Evolutionary conservation across 2,797 vertebrate species (phyloP).

Genomic region (Amblyopsis hoosieri): DNA sequence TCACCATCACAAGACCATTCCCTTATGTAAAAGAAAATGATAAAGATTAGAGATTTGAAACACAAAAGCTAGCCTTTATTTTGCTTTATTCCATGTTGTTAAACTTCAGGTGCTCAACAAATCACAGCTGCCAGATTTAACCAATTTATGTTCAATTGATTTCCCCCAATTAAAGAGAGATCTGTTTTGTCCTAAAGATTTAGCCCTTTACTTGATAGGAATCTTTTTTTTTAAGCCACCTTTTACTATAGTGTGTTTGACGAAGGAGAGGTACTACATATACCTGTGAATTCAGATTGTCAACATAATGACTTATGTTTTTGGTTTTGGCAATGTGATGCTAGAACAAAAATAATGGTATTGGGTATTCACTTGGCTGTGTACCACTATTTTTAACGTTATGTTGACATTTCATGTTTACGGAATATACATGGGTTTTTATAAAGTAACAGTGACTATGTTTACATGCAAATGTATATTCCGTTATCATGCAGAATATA

Average conservation of each 20-base stretch:
- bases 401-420: neutral
- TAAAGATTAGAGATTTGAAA: conserved; percentile 25
- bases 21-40: neutral
- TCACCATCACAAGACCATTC: conserved; percentile 13
- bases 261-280: neutral
- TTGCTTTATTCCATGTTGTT: conserved; percentile 7
- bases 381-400: neutral
- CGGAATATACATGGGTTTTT: neutral
- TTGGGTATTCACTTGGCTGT: neutral
- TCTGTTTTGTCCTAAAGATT: conserved; percentile 23
- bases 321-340: conserved; percentile 14
- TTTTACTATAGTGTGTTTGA: conserved; percentile 15
- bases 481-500: too few species aligned
- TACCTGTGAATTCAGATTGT: conserved; percentile 28
- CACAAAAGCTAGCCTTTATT: conserved; percentile 14
- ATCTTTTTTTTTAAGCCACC: conserved; percentile 14
- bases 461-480: too few species aligned
- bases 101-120: conserved; percentile 12
- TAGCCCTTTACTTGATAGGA: conserved; percentile 12
- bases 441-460: too few species aligned
- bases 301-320: conserved; percentile 17
- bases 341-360: conserved; percentile 9
- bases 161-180: conserved; percentile 18
- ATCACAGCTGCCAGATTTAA: conserved; percentile 6
- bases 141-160: conserved; percentile 14